Percentiles rank a stretch among this genome's conserved stretches.
phyloP scores from a whole-genome alignment of 2,113 vertebrate genomes.

The Rhabdornis inornatus region DNA sequence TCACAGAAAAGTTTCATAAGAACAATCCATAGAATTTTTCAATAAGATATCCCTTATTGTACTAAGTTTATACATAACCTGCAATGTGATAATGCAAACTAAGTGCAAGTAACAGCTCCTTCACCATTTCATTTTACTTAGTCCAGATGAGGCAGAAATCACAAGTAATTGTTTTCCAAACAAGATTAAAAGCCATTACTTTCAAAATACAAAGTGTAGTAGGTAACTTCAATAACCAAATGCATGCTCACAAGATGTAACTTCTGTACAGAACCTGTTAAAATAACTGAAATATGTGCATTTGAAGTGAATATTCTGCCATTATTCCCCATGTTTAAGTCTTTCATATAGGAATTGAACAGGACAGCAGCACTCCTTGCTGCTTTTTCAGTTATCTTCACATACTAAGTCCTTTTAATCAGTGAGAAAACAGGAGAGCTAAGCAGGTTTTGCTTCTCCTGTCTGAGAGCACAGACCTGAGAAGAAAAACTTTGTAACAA shows the following conservation, averaged over 20 bases:
- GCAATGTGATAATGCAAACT: not conserved
- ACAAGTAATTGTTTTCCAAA: not conserved
- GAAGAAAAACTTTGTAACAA: not conserved
- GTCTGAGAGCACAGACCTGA: not conserved
- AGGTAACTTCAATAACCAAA: not conserved
- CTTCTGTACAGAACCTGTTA: not conserved
- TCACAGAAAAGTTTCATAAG: not conserved
- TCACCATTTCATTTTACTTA: not conserved
- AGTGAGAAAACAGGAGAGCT: not conserved
- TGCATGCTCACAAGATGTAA: not conserved
- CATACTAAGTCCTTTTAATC: not conserved
- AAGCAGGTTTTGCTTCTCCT: not conserved
- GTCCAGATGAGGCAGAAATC: not conserved
- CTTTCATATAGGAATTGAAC: not conserved
- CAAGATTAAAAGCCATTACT: not conserved
- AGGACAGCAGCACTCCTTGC: not conserved
- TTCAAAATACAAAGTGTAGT: not conserved
- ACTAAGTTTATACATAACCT: not conserved
- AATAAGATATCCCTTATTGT: not conserved
- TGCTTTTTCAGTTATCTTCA: not conserved
- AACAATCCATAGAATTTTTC: not conserved
- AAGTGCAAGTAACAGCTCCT: not conserved
- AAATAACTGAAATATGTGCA: not conserved
- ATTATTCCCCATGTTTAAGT: not conserved
- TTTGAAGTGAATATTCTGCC: not conserved